Evolutionary conservation across 2,888 invertebrate species (phyloP).

Genomic region (Netelia virgata): DNA sequence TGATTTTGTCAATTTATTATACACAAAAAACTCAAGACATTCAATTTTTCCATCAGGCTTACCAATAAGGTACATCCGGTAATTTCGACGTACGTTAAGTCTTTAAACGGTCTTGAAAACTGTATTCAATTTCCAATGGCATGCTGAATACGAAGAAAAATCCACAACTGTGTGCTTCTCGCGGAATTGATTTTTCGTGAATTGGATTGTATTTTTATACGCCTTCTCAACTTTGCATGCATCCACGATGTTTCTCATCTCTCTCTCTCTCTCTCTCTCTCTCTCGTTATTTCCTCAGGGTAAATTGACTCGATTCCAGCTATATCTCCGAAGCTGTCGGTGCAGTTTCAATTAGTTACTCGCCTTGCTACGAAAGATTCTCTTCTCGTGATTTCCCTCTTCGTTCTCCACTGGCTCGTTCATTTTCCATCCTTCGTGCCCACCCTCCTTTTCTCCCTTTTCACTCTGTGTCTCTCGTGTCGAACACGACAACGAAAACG

Average conservation of each 20-base stretch:
- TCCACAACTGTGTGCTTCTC: neutral
- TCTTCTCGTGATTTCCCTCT: constrained; percentile 52
- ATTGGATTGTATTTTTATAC: neutral
- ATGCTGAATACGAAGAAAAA: neutral
- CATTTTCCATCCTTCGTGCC: constrained; percentile 19
- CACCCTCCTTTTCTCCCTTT: constrained; percentile 22
- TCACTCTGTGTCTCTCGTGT: constrained; percentile 42
- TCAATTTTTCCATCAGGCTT: no score
- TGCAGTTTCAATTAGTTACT: constrained; percentile 66
- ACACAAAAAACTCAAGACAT: no score
- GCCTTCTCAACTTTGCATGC: neutral
- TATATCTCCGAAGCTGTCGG: constrained; percentile 53
- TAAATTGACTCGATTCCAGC: constrained; percentile 62
- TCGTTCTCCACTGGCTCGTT: constrained; percentile 44
- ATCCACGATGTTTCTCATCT: constrained; percentile 1
- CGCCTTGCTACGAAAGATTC: constrained; percentile 64
- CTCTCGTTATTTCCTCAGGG: constrained; percentile 9
- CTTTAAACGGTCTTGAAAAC: no score
- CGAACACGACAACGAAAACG: constrained; percentile 60
- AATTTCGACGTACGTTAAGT: neutral
- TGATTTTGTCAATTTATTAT: no score
- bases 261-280: constrained; percentile 18
- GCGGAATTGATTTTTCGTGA: neutral
- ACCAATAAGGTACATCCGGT: no score
- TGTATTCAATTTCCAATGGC: no score